Conservation (phyloP, 2,797 vertebrate species). For the Neosilurus mollespiculum region DNA sequence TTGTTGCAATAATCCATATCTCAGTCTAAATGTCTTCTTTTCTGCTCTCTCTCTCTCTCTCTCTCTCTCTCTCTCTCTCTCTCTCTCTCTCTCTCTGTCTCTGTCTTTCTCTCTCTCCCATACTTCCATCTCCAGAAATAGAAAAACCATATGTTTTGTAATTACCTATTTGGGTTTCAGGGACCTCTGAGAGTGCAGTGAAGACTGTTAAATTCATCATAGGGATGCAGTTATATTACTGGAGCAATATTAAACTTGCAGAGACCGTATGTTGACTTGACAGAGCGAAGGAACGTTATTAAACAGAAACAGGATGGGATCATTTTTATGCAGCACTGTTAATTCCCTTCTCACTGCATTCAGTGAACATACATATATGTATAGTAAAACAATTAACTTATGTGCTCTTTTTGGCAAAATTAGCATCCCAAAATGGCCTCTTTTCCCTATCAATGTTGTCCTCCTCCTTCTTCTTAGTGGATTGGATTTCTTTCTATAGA, state of each 20-base stretch:
- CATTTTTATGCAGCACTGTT: neutral
- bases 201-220: slow-evolving; percentile 20
- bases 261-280: neutral
- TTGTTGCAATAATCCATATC: neutral
- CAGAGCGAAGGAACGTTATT: neutral
- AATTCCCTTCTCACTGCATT: too few relatives aligned
- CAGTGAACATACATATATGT: too few relatives aligned
- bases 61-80: neutral
- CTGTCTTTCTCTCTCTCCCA: neutral
- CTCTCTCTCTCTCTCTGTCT: too few relatives aligned
- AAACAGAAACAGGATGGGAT: neutral
- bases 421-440: too few relatives aligned
- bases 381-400: too few relatives aligned
- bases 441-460: too few relatives aligned
- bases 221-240: slow-evolving; percentile 18
- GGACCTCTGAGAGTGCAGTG: neutral
- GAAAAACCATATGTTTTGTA: slow-evolving; percentile 28
- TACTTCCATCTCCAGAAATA: slow-evolving; percentile 10
- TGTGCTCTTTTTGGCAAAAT: too few relatives aligned
- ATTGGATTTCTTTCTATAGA: too few relatives aligned
- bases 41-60: neutral
- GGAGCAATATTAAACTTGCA: neutral
- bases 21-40: neutral
- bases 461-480: too few relatives aligned
- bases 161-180: slow-evolving; percentile 34